phyloP scores from a whole-genome alignment of 2,113 vertebrate genomes.

The Paramisgurnus dabryanus region DNA sequence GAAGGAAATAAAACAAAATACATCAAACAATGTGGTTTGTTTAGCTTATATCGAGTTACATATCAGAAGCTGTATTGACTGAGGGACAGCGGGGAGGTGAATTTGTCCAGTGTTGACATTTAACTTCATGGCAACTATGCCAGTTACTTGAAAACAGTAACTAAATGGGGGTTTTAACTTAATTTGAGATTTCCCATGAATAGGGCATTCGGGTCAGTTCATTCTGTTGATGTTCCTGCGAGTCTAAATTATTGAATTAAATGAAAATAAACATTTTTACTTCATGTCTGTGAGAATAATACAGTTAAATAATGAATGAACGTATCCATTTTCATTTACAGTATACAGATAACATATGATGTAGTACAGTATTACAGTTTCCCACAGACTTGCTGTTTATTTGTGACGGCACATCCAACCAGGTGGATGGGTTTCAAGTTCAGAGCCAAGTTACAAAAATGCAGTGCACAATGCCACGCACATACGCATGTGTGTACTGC shows the following conservation, averaged over 20 bases:
- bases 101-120: slow-evolving; percentile 28
- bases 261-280: background rate
- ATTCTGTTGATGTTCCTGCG: background rate
- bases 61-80: slow-evolving; percentile 35
- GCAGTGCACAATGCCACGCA: too few relatives aligned
- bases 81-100: slow-evolving; percentile 22
- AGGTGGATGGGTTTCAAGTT: too few relatives aligned
- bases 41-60: slow-evolving; percentile 42
- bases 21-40: slow-evolving; percentile 53
- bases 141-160: slow-evolving; percentile 16
- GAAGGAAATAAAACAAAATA: slow-evolving; percentile 30
- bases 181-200: slow-evolving; percentile 38
- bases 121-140: slow-evolving; percentile 31
- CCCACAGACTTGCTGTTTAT: too few relatives aligned
- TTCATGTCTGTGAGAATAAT: background rate
- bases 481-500: too few relatives aligned
- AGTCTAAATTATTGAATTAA: background rate
- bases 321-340: too few relatives aligned
- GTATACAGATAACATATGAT: too few relatives aligned
- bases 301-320: too few relatives aligned
- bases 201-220: slow-evolving; percentile 1
- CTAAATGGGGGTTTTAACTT: background rate
- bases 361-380: too few relatives aligned
- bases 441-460: too few relatives aligned
- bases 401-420: too few relatives aligned